A percentile compares a stretch with the other conserved stretches of the same genome.
Evolutionary conservation across 2,888 invertebrate species (phyloP).

Genomic region (Alitta virens): DNA sequence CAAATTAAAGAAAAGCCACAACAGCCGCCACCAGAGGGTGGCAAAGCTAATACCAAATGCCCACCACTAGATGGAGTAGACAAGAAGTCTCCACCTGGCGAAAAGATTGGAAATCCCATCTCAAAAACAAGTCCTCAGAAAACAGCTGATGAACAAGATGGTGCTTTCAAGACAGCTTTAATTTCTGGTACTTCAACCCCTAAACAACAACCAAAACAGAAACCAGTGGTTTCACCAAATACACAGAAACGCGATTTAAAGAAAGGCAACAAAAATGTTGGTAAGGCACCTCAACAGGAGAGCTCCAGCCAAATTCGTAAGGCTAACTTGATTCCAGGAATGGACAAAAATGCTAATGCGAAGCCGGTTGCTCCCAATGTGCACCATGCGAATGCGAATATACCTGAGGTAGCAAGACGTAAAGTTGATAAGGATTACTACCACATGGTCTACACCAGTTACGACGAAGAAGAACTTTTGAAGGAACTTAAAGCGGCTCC

Average conservation of each 20-base stretch:
- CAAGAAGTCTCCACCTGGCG: too few relatives aligned
- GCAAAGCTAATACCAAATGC: too few relatives aligned
- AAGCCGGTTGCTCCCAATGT: background rate
- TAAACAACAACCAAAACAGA: too few relatives aligned
- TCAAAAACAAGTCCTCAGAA: too few relatives aligned
- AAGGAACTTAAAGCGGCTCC: conserved; percentile 18
- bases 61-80: too few relatives aligned
- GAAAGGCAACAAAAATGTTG: background rate
- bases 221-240: background rate
- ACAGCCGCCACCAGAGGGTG: too few relatives aligned
- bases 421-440: conserved; percentile 24
- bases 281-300: background rate
- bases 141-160: too few relatives aligned
- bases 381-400: background rate
- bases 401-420: background rate
- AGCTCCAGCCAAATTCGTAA: background rate
- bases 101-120: too few relatives aligned
- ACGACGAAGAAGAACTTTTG: conserved; percentile 27
- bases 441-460: conserved; percentile 28
- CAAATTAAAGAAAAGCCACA: too few relatives aligned
- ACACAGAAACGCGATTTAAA: background rate
- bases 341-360: conserved; percentile 2
- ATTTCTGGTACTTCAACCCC: too few relatives aligned
- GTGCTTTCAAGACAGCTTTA: too few relatives aligned
- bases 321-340: background rate